Percentiles rank a stretch among this genome's conserved stretches.
Evolutionary conservation across 2,113 vertebrate genomes (phyloP).

Genomic region (Centropus unirufus): DNA sequence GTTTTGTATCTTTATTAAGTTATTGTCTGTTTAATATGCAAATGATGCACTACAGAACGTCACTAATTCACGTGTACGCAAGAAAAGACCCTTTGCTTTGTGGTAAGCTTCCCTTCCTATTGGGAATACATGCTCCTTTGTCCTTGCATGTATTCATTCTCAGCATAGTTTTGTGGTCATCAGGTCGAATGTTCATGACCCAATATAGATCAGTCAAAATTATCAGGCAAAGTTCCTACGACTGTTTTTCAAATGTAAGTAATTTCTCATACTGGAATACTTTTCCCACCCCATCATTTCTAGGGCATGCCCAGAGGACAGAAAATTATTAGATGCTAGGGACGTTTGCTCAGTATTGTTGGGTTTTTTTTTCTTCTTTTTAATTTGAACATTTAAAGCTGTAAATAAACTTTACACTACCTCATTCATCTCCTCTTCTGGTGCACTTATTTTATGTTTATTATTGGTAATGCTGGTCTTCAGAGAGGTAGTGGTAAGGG

Average conservation of each 20-base stretch:
- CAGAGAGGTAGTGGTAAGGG: neutral
- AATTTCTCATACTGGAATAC: neutral
- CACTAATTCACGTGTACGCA: neutral
- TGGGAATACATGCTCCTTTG: neutral
- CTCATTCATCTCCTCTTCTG: neutral
- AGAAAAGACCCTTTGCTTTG: neutral
- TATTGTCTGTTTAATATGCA: slow-evolving; percentile 42
- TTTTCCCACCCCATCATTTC: neutral
- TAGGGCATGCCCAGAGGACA: neutral
- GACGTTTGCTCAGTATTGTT: neutral
- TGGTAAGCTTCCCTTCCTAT: neutral
- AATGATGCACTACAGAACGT: slow-evolving; percentile 23
- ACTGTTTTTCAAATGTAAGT: neutral
- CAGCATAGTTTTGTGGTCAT: neutral
- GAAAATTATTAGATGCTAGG: neutral
- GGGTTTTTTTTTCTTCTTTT: neutral
- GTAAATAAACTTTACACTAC: neutral
- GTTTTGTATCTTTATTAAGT: slow-evolving; percentile 11
- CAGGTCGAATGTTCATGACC: neutral
- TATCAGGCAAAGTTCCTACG: neutral
- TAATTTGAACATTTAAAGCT: neutral
- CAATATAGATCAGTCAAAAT: neutral
- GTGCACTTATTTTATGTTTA: neutral
- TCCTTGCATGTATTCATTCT: neutral
- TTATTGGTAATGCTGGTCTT: neutral